Percentiles rank a stretch among this genome's conserved stretches.
Conservation (phyloP, 2,888 invertebrate species). For the Periphyllus acericola region DNA sequence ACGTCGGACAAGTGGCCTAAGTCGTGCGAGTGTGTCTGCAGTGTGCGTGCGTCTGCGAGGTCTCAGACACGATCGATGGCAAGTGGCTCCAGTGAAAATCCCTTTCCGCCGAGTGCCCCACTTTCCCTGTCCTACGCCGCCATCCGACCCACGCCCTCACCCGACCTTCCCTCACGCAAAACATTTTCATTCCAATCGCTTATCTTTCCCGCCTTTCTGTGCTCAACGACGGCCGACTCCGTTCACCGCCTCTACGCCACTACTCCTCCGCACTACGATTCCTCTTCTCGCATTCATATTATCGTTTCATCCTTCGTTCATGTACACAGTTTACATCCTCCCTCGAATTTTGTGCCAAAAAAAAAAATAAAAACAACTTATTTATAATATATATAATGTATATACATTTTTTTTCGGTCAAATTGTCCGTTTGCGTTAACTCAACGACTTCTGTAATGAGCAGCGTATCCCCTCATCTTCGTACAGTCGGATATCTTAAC, state of each 20-base stretch:
- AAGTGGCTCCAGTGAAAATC: constrained; percentile 63
- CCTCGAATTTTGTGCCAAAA: not conserved
- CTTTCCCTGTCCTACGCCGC: constrained; percentile 21
- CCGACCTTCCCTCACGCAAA: not conserved
- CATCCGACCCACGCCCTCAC: not conserved
- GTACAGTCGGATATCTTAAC: not conserved
- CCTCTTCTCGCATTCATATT: not conserved
- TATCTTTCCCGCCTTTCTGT: constrained; percentile 55
- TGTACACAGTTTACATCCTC: not conserved
- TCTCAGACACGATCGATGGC: constrained; percentile 63
- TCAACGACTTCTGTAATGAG: not conserved
- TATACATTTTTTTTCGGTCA: not conserved
- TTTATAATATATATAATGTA: not conserved
- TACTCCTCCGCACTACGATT: not conserved
- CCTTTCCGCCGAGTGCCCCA: constrained; percentile 59
- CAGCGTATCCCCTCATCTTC: not conserved
- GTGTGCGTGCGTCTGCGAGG: constrained; percentile 62
- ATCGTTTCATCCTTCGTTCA: constrained; percentile 15
- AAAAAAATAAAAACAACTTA: constrained; percentile 11
- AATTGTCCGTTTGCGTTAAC: not conserved
- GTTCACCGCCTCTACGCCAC: not conserved
- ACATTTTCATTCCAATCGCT: constrained; percentile 61
- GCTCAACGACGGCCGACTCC: constrained; percentile 42
- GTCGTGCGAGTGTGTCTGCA: constrained; percentile 55
- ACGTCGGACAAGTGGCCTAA: constrained; percentile 59